Conservation (phyloP, 2,113 vertebrate genomes). For the Misgurnus anguillicaudatus region DNA sequence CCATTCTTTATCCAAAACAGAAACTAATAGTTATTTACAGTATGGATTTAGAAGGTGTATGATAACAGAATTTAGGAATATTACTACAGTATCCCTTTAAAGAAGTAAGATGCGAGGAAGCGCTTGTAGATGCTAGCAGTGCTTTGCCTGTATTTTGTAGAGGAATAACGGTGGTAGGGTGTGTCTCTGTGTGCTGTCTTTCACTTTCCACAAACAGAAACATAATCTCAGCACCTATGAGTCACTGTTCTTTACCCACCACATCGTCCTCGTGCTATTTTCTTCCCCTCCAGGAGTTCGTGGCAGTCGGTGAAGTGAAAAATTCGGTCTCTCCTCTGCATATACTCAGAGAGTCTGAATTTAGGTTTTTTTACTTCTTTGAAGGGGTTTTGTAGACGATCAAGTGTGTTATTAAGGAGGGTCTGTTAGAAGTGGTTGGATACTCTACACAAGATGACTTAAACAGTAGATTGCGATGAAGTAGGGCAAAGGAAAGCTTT, state of each 20-base stretch:
- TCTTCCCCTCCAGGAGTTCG: neutral
- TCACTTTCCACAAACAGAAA: conserved; percentile 53
- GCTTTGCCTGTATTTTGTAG: conserved; percentile 30
- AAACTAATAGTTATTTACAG: neutral
- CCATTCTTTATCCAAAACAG: neutral
- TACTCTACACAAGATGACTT: neutral
- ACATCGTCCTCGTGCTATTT: conserved; percentile 22
- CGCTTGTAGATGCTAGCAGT: neutral
- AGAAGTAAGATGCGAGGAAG: neutral
- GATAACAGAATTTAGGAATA: conserved; percentile 13
- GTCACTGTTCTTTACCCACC: conserved; percentile 46
- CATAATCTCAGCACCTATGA: conserved; percentile 52
- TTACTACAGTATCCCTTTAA: neutral
- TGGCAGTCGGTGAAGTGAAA: neutral
- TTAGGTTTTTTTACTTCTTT: neutral
- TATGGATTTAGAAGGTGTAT: conserved; percentile 12
- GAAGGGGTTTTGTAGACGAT: conserved; percentile 5
- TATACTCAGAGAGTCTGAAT: neutral
- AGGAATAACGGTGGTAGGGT: conserved; percentile 44
- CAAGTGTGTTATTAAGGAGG: neutral
- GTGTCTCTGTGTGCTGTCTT: conserved; percentile 41
- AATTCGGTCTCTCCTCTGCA: conserved; percentile 1
- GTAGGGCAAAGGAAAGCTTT: conserved; percentile 22
- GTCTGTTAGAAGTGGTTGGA: conserved; percentile 6
- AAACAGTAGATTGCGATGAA: neutral